Evolutionary conservation across 2,888 invertebrate species (phyloP).

Genomic region (Girardia tigrina): DNA sequence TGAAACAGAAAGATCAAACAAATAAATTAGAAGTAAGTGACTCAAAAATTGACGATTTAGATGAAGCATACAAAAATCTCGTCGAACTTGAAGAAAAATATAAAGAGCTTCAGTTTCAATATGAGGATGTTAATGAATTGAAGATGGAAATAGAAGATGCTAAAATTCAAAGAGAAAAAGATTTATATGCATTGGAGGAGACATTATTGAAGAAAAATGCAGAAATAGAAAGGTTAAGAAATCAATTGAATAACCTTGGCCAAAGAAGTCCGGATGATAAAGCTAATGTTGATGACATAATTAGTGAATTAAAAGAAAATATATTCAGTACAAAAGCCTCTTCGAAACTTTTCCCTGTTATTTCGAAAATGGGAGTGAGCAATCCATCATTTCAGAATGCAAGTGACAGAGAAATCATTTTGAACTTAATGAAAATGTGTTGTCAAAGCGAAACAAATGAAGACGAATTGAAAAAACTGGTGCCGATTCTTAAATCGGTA

Average conservation of each 20-base stretch:
- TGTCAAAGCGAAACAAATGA: too few species aligned
- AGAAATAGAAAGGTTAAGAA: background rate
- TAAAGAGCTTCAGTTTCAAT: background rate
- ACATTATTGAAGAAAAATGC: background rate
- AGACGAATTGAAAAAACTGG: too few species aligned
- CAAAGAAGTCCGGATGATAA: too few species aligned
- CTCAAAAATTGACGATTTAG: background rate
- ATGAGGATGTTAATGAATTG: background rate
- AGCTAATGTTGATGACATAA: background rate
- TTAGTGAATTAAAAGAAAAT: background rate
- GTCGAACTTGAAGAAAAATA: background rate
- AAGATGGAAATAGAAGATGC: background rate
- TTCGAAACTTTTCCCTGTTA: background rate
- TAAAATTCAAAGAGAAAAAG: background rate
- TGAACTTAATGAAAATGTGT: too few species aligned
- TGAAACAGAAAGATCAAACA: too few species aligned
- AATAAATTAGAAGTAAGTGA: background rate
- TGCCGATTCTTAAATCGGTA: too few species aligned
- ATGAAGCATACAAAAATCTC: conserved; percentile 1
- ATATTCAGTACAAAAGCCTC: background rate
- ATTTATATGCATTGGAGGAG: background rate
- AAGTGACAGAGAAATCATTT: too few species aligned
- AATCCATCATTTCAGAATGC: too few species aligned
- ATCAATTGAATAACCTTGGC: too few species aligned
- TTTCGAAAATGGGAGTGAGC: too few species aligned